A percentile compares a stretch with the other conserved stretches of the same genome.
These are phyloP conservation scores for Eumerus sabulonum DNA, from an alignment of 2,888 invertebrate genomes.

Conservation along the genomic window DNA sequence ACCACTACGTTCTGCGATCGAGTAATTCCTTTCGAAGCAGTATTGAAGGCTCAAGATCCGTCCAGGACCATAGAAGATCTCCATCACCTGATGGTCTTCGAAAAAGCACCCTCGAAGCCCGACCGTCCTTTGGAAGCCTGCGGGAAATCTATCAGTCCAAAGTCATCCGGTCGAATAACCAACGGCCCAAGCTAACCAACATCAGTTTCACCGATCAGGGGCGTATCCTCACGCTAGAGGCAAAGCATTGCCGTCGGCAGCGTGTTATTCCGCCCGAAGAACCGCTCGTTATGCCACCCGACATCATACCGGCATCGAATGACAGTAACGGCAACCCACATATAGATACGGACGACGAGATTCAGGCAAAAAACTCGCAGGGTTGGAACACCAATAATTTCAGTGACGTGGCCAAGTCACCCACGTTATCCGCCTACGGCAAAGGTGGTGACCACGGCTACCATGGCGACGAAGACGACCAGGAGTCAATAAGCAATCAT, in stretches of 20 bases:
- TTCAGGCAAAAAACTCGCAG: conserved; percentile 82
- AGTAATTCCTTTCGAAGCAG: conserved; percentile 86
- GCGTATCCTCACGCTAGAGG: conserved; percentile 85
- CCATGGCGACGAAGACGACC: conserved; percentile 50
- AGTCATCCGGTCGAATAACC: conserved; percentile 79
- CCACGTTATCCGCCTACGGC: conserved; percentile 38
- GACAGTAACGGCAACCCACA: conserved; percentile 40
- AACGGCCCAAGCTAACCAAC: conserved; percentile 76
- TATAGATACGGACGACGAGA: conserved; percentile 76
- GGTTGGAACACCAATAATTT: conserved; percentile 82
- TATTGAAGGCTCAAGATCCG: conserved; percentile 62
- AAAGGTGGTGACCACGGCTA: conserved; percentile 44
- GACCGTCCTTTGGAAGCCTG: conserved; percentile 83
- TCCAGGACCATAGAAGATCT: conserved; percentile 3
- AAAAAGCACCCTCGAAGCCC: conserved; percentile 53
- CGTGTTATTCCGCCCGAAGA: conserved; percentile 76
- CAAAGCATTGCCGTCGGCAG: conserved; percentile 87
- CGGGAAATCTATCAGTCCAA: conserved; percentile 87
- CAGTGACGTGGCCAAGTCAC: conserved; percentile 55
- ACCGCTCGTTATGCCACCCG: conserved; percentile 82
- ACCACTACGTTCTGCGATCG: conserved; percentile 83
- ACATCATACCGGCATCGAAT: conserved; percentile 80
- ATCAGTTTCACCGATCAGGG: conserved; percentile 80
- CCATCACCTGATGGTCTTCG: conserved; percentile 36
- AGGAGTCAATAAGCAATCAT: conserved; percentile 75